Conservation (phyloP, 1,140 invertebrate species). For the Zaprionus taronus region DNA sequence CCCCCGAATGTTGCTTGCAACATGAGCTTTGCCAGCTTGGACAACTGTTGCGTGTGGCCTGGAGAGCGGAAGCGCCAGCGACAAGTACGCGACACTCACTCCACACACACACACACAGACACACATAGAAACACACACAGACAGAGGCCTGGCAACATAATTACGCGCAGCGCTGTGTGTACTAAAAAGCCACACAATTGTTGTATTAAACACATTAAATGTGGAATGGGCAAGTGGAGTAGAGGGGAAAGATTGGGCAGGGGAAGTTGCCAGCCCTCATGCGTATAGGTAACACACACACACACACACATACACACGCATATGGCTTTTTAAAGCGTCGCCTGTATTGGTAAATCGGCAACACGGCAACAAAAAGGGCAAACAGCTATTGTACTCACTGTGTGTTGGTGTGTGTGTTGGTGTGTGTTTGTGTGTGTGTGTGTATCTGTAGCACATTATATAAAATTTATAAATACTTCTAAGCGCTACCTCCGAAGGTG, state of each 20-base stretch:
- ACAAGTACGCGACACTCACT: constrained; percentile 9
- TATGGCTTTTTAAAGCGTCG: constrained; percentile 69
- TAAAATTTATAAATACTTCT: constrained; percentile 81
- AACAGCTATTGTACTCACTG: constrained; percentile 72
- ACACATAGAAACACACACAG: constrained; percentile 4
- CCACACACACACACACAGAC: constrained; percentile 12
- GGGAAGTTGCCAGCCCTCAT: neutral
- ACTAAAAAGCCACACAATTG: constrained; percentile 79
- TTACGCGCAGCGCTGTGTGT: constrained; percentile 50
- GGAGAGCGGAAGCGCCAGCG: constrained; percentile 10
- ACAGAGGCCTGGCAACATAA: constrained; percentile 41
- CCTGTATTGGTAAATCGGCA: constrained; percentile 73
- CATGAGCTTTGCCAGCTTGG: constrained; percentile 39
- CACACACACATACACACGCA: constrained; percentile 9
- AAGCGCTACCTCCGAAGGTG: constrained; percentile 68
- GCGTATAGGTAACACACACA: constrained; percentile 57
- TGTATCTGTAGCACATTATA: constrained; percentile 69
- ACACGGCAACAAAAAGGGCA: constrained; percentile 63
- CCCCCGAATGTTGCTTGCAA: constrained; percentile 37
- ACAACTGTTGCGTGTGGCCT: constrained; percentile 72
- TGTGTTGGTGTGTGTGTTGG: constrained; percentile 22
- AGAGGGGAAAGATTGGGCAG: neutral
- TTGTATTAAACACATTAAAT: constrained; percentile 68
- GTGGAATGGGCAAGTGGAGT: neutral
- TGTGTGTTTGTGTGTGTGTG: constrained; percentile 1